Percentiles rank a stretch among this genome's conserved stretches.
Evolutionary conservation across 2,888 invertebrate genomes (phyloP).

Genomic region (Mongoloraphidia duomilia): DNA sequence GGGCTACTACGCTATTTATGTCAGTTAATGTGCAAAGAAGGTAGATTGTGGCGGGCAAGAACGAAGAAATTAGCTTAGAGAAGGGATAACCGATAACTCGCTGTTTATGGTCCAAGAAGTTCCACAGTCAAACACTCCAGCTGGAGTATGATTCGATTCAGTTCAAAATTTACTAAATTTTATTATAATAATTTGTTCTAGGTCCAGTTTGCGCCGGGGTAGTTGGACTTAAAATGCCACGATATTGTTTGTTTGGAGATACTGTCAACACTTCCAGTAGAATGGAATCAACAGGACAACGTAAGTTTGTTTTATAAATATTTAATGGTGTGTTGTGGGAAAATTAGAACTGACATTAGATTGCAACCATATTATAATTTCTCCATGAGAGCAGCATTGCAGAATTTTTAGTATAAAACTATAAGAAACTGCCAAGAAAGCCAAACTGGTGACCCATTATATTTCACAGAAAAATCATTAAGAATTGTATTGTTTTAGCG

Average conservation of each 20-base stretch:
- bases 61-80: no score
- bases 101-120: constrained; percentile 1
- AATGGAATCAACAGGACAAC: constrained; percentile 72
- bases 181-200: constrained; percentile 21
- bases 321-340: no score
- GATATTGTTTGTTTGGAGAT: constrained; percentile 85
- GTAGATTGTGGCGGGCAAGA: no score
- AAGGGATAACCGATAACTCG: neutral
- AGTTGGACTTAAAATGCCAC: constrained; percentile 84
- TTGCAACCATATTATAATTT: no score
- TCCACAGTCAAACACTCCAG: neutral
- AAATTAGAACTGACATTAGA: neutral
- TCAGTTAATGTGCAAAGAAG: no score
- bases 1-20: no score
- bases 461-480: no score
- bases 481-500: constrained; percentile 33
- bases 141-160: no score
- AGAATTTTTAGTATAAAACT: neutral
- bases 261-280: constrained; percentile 84
- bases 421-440: neutral
- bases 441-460: neutral
- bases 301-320: constrained; percentile 32
- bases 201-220: constrained; percentile 88
- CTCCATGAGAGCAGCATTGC: neutral
- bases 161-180: no score